Evolutionary conservation across 2,888 invertebrate genomes (phyloP).

Genomic region (Chloromyia formosa): DNA sequence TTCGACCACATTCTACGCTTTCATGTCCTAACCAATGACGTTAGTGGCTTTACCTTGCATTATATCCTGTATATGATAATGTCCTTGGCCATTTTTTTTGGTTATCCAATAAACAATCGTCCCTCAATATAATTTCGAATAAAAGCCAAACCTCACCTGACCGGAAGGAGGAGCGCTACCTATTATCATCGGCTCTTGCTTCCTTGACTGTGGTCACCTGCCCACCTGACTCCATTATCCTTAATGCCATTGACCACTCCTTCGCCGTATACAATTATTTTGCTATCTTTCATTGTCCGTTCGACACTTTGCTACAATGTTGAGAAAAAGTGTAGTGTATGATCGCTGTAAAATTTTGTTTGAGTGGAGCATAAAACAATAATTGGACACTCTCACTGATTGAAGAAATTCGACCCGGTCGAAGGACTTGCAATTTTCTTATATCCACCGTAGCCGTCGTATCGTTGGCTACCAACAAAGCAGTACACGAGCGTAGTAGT

Average conservation of each 20-base stretch:
- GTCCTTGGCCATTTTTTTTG: neutral
- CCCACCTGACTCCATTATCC: constrained; percentile 7
- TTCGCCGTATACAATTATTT: constrained; percentile 24
- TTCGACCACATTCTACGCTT: neutral
- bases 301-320: constrained; percentile 39
- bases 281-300: constrained; percentile 35
- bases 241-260: constrained; percentile 42
- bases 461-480: neutral
- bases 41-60: neutral
- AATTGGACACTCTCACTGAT: constrained; percentile 14
- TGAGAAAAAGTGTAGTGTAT: neutral
- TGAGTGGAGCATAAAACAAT: constrained; percentile 26
- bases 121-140: constrained; percentile 12
- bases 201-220: constrained; percentile 21
- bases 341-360: neutral
- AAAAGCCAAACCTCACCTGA: constrained; percentile 17
- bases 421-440: constrained; percentile 20
- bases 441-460: constrained; percentile 11
- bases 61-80: neutral
- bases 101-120: constrained; percentile 18
- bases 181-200: neutral
- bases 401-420: neutral
- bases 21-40: neutral
- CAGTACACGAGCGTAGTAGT: neutral
- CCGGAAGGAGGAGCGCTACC: constrained; percentile 44